Percentiles rank a stretch among this genome's conserved stretches.
These are phyloP conservation scores for Melinaea menophilus DNA, from an alignment of 2,888 invertebrate genomes.

Conservation along the genomic window DNA sequence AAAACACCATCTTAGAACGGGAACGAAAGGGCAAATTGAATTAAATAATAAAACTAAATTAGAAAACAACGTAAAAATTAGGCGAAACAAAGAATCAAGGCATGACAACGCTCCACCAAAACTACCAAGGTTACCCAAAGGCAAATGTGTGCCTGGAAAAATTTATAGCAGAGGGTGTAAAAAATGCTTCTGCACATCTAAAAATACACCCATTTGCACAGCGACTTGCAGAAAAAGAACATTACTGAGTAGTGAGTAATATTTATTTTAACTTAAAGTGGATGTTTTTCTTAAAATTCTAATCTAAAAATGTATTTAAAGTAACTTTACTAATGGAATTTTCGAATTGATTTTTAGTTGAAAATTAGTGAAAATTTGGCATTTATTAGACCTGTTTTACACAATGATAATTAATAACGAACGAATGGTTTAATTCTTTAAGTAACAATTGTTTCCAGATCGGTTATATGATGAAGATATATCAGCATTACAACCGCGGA, in stretches of 20 bases:
- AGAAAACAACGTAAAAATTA: slow-evolving; percentile 3
- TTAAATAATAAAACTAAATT: slow-evolving; percentile 5
- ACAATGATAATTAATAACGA: not conserved
- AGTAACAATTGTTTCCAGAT: slow-evolving; percentile 3
- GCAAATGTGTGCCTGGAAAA: slow-evolving; percentile 48
- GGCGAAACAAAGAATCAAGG: not conserved
- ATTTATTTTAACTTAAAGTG: not conserved
- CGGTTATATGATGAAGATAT: slow-evolving; percentile 21
- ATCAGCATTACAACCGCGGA: slow-evolving; percentile 27
- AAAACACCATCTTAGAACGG: not conserved
- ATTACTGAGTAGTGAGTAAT: slow-evolving; percentile 31
- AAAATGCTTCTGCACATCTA: slow-evolving; percentile 49
- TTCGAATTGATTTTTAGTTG: too few species aligned
- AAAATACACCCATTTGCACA: slow-evolving; percentile 35
- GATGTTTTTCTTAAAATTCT: too few species aligned
- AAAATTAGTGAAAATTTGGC: too few species aligned
- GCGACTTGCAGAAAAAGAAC: slow-evolving; percentile 29
- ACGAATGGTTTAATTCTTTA: not conserved
- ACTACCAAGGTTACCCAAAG: slow-evolving; percentile 31
- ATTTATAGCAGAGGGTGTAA: slow-evolving; percentile 46
- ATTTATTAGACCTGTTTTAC: not conserved
- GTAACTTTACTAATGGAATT: too few species aligned
- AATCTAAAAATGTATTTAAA: too few species aligned
- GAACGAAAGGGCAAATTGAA: not conserved
- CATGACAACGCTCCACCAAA: slow-evolving; percentile 8